phyloP scores from a whole-genome alignment of 2,113 vertebrate genomes.

The Triplophysa siluroides region DNA sequence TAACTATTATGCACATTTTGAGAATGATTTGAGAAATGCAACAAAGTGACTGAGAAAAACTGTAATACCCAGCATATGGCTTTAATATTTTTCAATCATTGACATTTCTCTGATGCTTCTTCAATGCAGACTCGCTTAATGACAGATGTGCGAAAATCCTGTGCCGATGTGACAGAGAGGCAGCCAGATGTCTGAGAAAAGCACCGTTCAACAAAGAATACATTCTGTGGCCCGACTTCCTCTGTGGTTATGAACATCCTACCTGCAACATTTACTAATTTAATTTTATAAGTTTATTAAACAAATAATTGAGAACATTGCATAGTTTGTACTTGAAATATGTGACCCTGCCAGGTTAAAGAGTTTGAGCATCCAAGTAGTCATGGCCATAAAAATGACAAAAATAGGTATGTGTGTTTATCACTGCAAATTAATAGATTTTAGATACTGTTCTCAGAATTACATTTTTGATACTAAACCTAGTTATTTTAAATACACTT shows the following conservation, averaged over 20 bases:
- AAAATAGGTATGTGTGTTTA: not conserved
- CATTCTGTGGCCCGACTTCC: constrained; percentile 78
- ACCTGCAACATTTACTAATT: constrained; percentile 76
- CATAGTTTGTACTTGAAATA: not conserved
- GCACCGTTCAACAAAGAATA: constrained; percentile 75
- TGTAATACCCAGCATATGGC: not conserved
- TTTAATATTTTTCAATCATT: not conserved
- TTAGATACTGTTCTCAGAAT: too few relatives aligned
- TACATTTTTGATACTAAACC: too few relatives aligned
- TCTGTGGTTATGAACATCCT: constrained; percentile 78
- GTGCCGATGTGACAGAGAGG: constrained; percentile 86
- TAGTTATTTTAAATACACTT: too few relatives aligned
- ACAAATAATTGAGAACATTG: not conserved
- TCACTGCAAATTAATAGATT: too few relatives aligned
- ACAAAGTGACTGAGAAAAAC: too few relatives aligned
- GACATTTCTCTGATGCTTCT: constrained; percentile 39
- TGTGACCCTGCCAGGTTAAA: too few relatives aligned
- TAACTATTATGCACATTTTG: too few relatives aligned
- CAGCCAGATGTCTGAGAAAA: constrained; percentile 79
- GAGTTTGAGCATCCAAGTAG: too few relatives aligned
- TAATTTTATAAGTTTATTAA: constrained; percentile 16
- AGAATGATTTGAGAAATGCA: too few relatives aligned
- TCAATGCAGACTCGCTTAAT: constrained; percentile 78
- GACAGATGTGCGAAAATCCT: constrained; percentile 82
- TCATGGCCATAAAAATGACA: too few relatives aligned